Evolutionary conservation across 2,888 invertebrate species (phyloP).

Genomic region (Lysandra bellargus): DNA sequence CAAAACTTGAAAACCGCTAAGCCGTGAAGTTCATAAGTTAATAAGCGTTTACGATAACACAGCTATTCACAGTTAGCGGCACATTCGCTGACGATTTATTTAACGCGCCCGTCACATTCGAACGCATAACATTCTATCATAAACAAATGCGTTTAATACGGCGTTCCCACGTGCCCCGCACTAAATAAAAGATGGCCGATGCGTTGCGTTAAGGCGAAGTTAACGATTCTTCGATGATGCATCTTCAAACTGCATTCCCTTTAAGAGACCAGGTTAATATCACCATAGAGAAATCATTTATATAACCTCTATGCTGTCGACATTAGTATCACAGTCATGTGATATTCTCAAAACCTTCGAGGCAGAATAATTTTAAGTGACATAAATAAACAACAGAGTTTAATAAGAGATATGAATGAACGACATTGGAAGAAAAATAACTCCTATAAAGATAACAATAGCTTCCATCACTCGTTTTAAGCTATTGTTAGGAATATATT

Average conservation of each 20-base stretch:
- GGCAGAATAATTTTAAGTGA: too few relatives aligned
- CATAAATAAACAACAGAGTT: too few relatives aligned
- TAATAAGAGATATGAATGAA: too few relatives aligned
- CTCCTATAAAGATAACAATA: not conserved
- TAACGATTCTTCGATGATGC: not conserved
- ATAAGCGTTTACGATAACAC: conserved; percentile 29
- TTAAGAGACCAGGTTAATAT: too few relatives aligned
- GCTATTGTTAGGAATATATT: too few relatives aligned
- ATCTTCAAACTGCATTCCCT: not conserved
- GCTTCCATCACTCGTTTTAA: too few relatives aligned
- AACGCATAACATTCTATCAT: conserved; percentile 37
- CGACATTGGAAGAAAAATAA: not conserved
- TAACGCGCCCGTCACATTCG: conserved; percentile 28
- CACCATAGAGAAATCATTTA: too few relatives aligned
- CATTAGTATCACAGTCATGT: not conserved
- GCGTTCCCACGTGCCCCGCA: conserved; percentile 50
- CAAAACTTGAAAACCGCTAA: conserved; percentile 12
- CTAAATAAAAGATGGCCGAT: conserved; percentile 68
- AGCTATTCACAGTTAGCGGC: conserved; percentile 26
- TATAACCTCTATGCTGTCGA: too few relatives aligned
- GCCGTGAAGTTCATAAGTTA: conserved; percentile 9
- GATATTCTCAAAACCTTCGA: not conserved
- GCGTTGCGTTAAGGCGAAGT: conserved; percentile 38
- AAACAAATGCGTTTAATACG: conserved; percentile 38
- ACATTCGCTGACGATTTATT: conserved; percentile 32